phyloP scores from a whole-genome alignment of 92 coral and sea anemone species.

The Epizoanthus fatuus region DNA sequence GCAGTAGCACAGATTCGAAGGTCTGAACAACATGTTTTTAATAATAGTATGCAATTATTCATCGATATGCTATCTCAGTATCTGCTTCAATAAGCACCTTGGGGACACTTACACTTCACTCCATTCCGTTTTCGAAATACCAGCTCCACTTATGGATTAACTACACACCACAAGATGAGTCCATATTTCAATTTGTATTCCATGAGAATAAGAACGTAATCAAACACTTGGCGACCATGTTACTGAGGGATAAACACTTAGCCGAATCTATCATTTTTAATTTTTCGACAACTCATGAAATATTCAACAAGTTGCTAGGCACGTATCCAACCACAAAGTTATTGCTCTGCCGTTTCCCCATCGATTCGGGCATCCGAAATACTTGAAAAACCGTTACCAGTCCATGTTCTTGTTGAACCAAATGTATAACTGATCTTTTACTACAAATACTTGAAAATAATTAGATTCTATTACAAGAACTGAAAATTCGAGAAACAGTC shows the following conservation, averaged over 20 bases:
- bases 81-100: not conserved
- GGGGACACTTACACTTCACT: not conserved
- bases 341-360: not conserved
- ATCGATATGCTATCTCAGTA: slow-evolving; percentile 15
- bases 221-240: not conserved
- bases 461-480: no score
- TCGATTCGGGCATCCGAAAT: no score
- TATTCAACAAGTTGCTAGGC: slow-evolving; percentile 5
- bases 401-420: no score
- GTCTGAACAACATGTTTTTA: not conserved
- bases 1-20: no score
- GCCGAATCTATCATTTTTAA: not conserved
- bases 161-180: not conserved
- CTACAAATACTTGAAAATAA: no score
- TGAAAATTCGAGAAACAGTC: no score
- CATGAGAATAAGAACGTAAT: not conserved
- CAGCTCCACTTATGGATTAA: not conserved
- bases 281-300: not conserved
- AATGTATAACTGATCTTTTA: no score
- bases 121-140: not conserved
- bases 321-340: not conserved
- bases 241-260: not conserved
- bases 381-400: no score
- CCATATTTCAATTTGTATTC: not conserved
- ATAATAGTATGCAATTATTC: not conserved